Evolutionary conservation across 1,140 invertebrate genomes (phyloP).

Genomic region (Hylaeus anthracinus): DNA sequence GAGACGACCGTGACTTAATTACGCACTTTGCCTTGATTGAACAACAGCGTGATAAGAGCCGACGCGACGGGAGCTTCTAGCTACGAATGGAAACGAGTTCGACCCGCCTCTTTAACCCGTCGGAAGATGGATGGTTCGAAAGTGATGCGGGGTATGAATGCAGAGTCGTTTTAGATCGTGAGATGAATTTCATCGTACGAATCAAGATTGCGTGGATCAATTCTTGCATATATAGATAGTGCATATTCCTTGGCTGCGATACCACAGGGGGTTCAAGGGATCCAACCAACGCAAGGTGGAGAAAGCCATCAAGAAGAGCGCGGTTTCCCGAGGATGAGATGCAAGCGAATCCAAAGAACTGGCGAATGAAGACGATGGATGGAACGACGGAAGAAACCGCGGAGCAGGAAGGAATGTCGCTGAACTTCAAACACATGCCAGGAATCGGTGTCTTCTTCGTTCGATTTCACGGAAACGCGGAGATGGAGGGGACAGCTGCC

Average conservation of each 20-base stretch:
- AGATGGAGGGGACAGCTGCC: neutral
- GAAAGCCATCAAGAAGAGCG: neutral
- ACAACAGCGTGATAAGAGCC: constrained; percentile 1
- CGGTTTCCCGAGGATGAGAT: neutral
- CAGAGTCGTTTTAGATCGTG: no score
- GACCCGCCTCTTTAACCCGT: neutral
- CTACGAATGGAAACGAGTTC: constrained; percentile 26
- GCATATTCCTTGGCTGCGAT: constrained; percentile 35
- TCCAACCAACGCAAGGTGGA: neutral
- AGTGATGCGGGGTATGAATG: no score
- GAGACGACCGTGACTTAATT: neutral
- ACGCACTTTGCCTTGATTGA: constrained; percentile 5
- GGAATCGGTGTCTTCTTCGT: neutral
- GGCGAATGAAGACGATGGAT: neutral
- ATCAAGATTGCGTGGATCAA: no score
- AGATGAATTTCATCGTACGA: no score
- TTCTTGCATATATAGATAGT: neutral
- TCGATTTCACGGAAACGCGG: neutral
- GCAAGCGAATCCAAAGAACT: neutral
- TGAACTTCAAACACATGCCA: neutral
- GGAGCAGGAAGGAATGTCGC: no score
- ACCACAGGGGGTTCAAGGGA: neutral
- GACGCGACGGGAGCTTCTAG: no score
- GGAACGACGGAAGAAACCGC: neutral
- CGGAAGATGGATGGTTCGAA: no score